A percentile compares a stretch with the other conserved stretches of the same genome.
Evolutionary conservation across 1,140 invertebrate species (phyloP).

Genomic region (Ruditapes philippinarum): DNA sequence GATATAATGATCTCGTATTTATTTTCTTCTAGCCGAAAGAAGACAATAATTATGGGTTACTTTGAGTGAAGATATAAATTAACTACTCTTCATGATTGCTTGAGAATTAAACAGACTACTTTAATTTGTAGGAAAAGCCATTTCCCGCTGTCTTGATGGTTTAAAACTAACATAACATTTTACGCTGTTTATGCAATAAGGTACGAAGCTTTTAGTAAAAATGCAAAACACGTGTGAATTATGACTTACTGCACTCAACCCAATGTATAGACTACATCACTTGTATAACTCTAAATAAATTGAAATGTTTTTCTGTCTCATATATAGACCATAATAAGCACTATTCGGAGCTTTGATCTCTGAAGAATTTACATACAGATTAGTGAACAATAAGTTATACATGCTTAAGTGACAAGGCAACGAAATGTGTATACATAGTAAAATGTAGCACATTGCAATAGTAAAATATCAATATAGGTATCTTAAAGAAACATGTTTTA

Average conservation of each 20-base stretch:
- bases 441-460: background rate
- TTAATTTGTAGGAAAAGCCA: constrained; percentile 22
- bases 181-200: constrained; percentile 44
- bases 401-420: background rate
- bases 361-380: background rate
- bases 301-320: constrained; percentile 1
- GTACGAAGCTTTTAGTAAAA: constrained; percentile 47
- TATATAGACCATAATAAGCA: background rate
- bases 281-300: background rate
- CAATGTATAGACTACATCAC: background rate
- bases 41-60: background rate
- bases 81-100: background rate
- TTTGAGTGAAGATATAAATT: background rate
- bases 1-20: too few relatives aligned
- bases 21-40: too few relatives aligned
- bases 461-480: too few relatives aligned
- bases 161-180: constrained; percentile 22
- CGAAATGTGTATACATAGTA: background rate
- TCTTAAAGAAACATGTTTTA: too few relatives aligned
- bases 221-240: constrained; percentile 43
- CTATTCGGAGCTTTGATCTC: constrained; percentile 30
- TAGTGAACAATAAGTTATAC: background rate
- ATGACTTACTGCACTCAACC: constrained; percentile 2
- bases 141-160: background rate
- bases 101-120: background rate